Base-by-base conservation (phyloP, 2,113 vertebrate species). In the Puma concolor region DNA sequence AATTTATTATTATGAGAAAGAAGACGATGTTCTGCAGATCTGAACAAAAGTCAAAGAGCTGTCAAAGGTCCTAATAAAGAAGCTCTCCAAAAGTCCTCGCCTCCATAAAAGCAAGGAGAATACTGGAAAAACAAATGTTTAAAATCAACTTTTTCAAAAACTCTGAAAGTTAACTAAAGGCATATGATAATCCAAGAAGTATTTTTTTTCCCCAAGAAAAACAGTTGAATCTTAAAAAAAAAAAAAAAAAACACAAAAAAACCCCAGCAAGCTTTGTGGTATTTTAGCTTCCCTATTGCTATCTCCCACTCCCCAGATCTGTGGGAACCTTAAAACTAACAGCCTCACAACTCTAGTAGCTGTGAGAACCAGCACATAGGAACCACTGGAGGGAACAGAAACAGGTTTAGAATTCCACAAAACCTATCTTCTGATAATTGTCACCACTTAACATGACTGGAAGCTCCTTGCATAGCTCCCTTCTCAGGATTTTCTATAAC, bases 1-100 rank as follows among this genome's bases (percentile, higher is more conserved):
- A 82, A 66, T 84, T 13, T 92, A 95, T 96, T 93, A 96, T 33
- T 94, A 33, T 69, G 2, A 69, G 31, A 36, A 67, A 79, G 31
- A 91, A 93, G 84, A 81, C 50, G 79, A 71, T 44, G 50, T 64
- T 80, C n/a, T n/a, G 33, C n/a, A 92, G 57, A 82, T n/a, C 7
- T 33, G 38, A 71, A 29, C 38, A 80, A 91, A 93, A 72, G 31
- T 60, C 74, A 96, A 67, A 95, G 38, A 93, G 36, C n/a, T 95
- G 23, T 38, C 85, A 80, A 83, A 29, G 27, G 76, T 72, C n/a
- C 23, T 69, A 90, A 41, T 60, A 92, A 94, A 94, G n/a, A 10
- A 92, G 36, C 25, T 60, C 84, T 96, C 36, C 29, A 77, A 89
- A 84, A 84, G 44, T 67, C 17, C 8, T 83, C 6, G 31, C 17